Evolutionary conservation across 2,797 vertebrate species (phyloP).

Genomic region (Centropyge bicolor): DNA sequence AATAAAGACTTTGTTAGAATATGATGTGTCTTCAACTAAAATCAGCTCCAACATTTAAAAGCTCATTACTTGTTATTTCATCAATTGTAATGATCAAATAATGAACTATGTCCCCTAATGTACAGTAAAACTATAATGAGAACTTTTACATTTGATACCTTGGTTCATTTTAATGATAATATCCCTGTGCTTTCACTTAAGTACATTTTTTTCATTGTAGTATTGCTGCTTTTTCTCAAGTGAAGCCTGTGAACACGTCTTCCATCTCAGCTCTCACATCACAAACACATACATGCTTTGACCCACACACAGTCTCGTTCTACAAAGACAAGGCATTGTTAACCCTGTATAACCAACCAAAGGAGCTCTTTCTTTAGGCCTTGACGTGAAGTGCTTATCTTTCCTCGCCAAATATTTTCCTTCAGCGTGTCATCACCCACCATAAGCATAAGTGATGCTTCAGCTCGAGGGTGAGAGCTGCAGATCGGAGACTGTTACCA

Average conservation of each 20-base stretch:
- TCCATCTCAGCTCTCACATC: not conserved
- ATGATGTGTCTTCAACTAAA: too few species aligned
- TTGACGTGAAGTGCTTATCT: conserved; percentile 33
- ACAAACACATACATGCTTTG: not conserved
- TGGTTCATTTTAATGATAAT: too few species aligned
- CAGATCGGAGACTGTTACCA: conserved; percentile 39
- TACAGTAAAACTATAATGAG: not conserved
- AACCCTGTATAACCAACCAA: not conserved
- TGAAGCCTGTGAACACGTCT: not conserved
- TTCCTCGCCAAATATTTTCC: conserved; percentile 29
- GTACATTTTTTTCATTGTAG: not conserved
- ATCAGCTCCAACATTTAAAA: too few species aligned
- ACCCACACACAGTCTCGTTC: not conserved
- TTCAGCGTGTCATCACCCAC: conserved; percentile 23
- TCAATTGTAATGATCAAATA: not conserved
- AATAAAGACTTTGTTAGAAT: too few species aligned
- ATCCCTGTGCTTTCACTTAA: not conserved
- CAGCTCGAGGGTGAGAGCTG: conserved; percentile 23
- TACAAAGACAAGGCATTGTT: not conserved
- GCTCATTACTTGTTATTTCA: not conserved
- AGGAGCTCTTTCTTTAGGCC: not conserved
- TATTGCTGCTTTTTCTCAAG: not conserved
- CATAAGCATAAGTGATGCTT: conserved; percentile 36
- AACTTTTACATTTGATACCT: not conserved
- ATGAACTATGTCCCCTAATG: not conserved